Base-by-base conservation (phyloP, 2,888 invertebrate species). In the Xestia ashworthii region DNA sequence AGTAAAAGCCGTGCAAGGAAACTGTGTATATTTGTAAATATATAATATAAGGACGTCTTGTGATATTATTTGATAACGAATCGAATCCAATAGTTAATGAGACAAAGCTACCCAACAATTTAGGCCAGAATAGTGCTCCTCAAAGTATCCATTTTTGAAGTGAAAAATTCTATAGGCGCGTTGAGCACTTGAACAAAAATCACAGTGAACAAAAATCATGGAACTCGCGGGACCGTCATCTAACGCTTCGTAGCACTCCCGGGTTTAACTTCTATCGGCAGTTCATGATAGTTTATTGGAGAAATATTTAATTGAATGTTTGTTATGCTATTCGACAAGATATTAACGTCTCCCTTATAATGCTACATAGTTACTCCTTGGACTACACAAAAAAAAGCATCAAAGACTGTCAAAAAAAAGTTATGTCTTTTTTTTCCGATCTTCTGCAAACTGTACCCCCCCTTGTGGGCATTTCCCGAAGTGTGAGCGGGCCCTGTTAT, bases 401-500 rank as follows among this genome's bases (percentile, higher is more conserved):
- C 9, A 44, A 25, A 16, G 12, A 5, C 2, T 53, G 38, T 22
- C 48, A 70, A 22, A 46, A 25, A 12, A 66, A 60, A 70, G 12
- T 19, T 1, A 14, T 67, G 48, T 32, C 0, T 3, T 8, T 72
- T 79, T 74, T 74, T 80, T 73, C 16, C 44, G 48, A 66, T 80
- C 84, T 89, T 92, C 80, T 94, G 94, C 92, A 55, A 75, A 84
- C 94, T 68, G 93, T 96, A 95, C 95, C 94, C 92, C 60, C 94
- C 93, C 93, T 82, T 41, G 88, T 88, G 93, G 94, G 94, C 82
- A 93, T 93, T 93, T 93, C 90, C 91, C 91, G 92, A 95, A 95
- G 95, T 95, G 95, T 95, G 95, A 93, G 94, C 91, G 93, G 90
- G 81, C 84, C 90, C 89, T 93, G 95, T 95, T 96, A 96, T 96